phyloP scores from a whole-genome alignment of 1,140 invertebrate species.

The Arctopsyche grandis region DNA sequence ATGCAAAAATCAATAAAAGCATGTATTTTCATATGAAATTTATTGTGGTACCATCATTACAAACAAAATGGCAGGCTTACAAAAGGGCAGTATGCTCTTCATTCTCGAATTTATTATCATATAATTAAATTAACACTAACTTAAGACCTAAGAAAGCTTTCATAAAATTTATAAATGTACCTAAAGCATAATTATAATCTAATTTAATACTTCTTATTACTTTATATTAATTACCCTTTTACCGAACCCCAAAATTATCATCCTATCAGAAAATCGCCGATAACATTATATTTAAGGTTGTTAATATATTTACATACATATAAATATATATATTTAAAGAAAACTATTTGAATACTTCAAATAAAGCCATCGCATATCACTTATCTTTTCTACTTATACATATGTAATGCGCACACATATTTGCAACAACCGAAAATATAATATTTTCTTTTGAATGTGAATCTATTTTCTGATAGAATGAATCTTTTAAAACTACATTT shows the following conservation, averaged over 20 bases:
- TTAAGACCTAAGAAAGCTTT: background rate
- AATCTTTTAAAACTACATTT: slow-evolving; percentile 8
- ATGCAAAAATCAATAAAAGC: no score
- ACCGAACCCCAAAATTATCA: slow-evolving; percentile 38
- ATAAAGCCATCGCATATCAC: slow-evolving; percentile 31
- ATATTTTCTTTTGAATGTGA: slow-evolving; percentile 14
- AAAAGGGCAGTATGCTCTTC: slow-evolving; percentile 1
- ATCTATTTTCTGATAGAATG: slow-evolving; percentile 31
- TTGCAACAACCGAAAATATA: slow-evolving; percentile 27
- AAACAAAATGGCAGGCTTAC: slow-evolving; percentile 30
- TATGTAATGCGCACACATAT: background rate
- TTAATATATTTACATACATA: slow-evolving; percentile 13
- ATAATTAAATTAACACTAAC: background rate
- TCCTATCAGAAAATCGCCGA: slow-evolving; percentile 41
- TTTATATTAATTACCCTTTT: slow-evolving; percentile 25
- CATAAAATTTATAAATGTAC: background rate
- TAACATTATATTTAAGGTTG: slow-evolving; percentile 32
- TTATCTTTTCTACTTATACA: slow-evolving; percentile 9
- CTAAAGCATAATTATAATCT: background rate
- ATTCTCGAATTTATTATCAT: background rate
- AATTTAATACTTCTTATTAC: background rate
- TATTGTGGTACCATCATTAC: slow-evolving; percentile 28
- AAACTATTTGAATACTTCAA: background rate
- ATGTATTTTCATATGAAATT: slow-evolving; percentile 11
- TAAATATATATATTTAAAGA: slow-evolving; percentile 19